phyloP scores from a whole-genome alignment of 2,113 vertebrate genomes.

The Xenopus borealis region DNA sequence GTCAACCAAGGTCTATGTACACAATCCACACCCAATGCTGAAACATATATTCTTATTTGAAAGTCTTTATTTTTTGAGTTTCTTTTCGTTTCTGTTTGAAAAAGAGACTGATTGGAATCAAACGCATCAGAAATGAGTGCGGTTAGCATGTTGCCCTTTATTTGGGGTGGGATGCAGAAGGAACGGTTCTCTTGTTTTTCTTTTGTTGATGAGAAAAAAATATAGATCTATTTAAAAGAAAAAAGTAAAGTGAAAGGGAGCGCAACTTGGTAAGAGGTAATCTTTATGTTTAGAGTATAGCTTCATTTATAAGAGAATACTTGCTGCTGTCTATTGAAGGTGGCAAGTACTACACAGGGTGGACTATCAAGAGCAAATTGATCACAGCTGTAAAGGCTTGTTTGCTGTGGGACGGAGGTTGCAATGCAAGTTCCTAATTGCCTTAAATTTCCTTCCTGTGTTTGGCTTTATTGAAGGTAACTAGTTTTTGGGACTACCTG shows the following conservation, averaged over 20 bases:
- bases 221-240: conserved; percentile 25
- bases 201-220: conserved; percentile 5
- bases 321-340: conserved; percentile 16
- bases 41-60: conserved; percentile 6
- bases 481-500: not conserved
- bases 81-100: conserved; percentile 10
- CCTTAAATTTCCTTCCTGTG: conserved; percentile 18
- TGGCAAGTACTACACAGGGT: not conserved
- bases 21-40: conserved; percentile 5
- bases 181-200: not conserved
- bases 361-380: conserved; percentile 10
- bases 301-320: not conserved
- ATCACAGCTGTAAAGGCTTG: too few relatives aligned
- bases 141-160: not conserved
- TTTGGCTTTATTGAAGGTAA: not conserved
- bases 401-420: not conserved
- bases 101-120: conserved; percentile 1
- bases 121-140: conserved; percentile 9
- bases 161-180: conserved; percentile 1
- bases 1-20: conserved; percentile 21
- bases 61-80: not conserved
- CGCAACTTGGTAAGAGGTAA: not conserved
- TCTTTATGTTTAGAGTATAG: conserved; percentile 2
- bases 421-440: conserved; percentile 22
- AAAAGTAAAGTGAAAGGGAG: conserved; percentile 1